phyloP scores from a whole-genome alignment of 2,888 invertebrate genomes.

The Calameuta idolon region DNA sequence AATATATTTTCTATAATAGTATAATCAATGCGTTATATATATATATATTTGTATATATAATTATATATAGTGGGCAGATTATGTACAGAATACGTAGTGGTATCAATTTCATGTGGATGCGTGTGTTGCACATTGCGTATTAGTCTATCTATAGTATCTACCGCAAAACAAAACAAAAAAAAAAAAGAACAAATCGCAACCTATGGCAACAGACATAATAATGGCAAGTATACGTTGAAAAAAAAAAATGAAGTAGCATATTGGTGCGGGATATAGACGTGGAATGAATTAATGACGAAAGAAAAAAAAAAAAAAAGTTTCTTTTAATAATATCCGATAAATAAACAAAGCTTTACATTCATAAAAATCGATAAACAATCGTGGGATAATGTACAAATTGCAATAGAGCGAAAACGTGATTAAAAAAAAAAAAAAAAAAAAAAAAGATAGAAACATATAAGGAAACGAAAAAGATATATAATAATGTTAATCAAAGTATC shows the following conservation, averaged over 20 bases:
- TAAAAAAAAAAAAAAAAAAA: neutral
- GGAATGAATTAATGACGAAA: conserved; percentile 33
- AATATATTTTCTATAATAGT: conserved; percentile 62
- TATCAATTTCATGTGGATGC: conserved; percentile 47
- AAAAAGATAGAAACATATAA: conserved; percentile 7
- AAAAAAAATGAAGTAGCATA: conserved; percentile 25
- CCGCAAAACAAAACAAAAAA: conserved; percentile 17
- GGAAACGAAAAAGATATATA: conserved; percentile 7
- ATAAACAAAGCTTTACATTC: conserved; percentile 23
- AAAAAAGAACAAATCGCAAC: conserved; percentile 40
- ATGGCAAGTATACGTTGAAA: conserved; percentile 58
- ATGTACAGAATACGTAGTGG: conserved; percentile 64
- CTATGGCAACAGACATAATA: conserved; percentile 62
- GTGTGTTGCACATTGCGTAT: conserved; percentile 41
- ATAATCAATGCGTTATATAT: conserved; percentile 56
- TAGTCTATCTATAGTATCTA: conserved; percentile 29
- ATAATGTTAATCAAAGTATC: neutral
- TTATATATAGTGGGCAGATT: conserved; percentile 46
- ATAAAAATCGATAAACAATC: conserved; percentile 4
- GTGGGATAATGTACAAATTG: neutral
- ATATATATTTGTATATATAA: conserved; percentile 44
- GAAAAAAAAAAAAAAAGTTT: neutral
- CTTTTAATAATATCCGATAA: conserved; percentile 19
- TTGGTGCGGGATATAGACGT: conserved; percentile 17
- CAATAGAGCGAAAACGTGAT: neutral